Percentiles rank a stretch among this genome's conserved stretches.
These are phyloP conservation scores for Acrossocheilus wenchowensis DNA, from an alignment of 2,797 vertebrate species.

Conservation along the genomic window DNA sequence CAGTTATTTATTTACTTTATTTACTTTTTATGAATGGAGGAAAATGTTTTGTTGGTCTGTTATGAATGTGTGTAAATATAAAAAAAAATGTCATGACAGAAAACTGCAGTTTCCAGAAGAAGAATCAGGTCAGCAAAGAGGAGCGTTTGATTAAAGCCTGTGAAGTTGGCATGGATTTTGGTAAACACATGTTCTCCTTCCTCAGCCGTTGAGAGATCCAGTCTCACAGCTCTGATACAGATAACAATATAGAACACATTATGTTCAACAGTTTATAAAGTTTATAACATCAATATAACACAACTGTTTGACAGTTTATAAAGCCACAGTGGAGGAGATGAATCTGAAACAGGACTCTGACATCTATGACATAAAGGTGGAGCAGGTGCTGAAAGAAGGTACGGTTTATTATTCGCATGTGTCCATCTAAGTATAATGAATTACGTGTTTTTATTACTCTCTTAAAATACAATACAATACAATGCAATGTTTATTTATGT, in stretches of 20 bases:
- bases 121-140: fast-evolving
- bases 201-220: not conserved
- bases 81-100: not conserved
- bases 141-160: not conserved
- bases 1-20: too few relatives aligned
- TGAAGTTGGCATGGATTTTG: not conserved
- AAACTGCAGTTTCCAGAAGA: not conserved
- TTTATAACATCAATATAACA: not conserved
- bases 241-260: too few relatives aligned
- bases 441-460: not conserved
- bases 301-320: constrained; percentile 51
- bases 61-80: not conserved
- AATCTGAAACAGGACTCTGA: not conserved
- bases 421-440: not conserved
- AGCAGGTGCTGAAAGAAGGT: constrained; percentile 56
- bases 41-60: not conserved
- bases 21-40: not conserved
- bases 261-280: not conserved
- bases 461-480: too few relatives aligned
- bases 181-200: not conserved
- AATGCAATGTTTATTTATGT: too few relatives aligned
- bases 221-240: too few relatives aligned
- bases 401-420: not conserved
- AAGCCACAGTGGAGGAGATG: constrained; percentile 18
- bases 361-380: constrained; percentile 48